A percentile compares a stretch with the other conserved stretches of the same genome.
Evolutionary conservation across 2,113 vertebrate genomes (phyloP).

Genomic region (Phyllostomus discolor): DNA sequence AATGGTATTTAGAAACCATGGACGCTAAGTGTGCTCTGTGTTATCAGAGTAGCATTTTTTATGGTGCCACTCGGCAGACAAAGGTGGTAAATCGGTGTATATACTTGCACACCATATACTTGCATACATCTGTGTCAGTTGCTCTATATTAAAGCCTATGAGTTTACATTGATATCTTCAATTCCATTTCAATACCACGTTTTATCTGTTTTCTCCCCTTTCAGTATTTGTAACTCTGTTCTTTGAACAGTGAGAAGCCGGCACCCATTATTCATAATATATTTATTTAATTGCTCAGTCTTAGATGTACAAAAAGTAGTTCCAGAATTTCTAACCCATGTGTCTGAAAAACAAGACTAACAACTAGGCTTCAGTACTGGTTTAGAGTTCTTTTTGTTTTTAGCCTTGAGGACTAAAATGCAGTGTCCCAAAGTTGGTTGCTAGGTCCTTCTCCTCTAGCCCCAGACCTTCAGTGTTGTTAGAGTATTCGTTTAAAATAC

Average conservation of each 20-base stretch:
- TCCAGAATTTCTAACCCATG: neutral
- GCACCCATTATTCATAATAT: neutral
- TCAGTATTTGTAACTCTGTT: neutral
- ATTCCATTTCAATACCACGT: neutral
- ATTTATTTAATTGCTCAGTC: neutral
- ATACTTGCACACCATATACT: neutral
- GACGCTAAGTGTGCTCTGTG: neutral
- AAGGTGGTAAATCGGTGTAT: neutral
- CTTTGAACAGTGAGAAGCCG: neutral
- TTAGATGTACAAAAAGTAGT: neutral
- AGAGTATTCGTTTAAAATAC: slow-evolving; percentile 17
- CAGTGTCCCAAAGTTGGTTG: neutral
- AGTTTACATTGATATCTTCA: neutral
- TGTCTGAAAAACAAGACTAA: neutral
- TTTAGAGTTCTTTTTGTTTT: neutral
- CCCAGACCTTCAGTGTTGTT: neutral
- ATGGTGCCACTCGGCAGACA: neutral
- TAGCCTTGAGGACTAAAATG: neutral
- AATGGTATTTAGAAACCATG: slow-evolving; percentile 4
- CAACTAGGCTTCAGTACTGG: neutral
- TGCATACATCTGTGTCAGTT: neutral
- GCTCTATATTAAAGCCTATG: neutral
- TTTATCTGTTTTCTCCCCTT: slow-evolving; percentile 6
- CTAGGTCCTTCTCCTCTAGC: neutral
- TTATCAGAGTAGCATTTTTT: neutral